Evolutionary conservation across 1,140 invertebrate genomes (phyloP).

Genomic region (Pemphigus obesinymphae): DNA sequence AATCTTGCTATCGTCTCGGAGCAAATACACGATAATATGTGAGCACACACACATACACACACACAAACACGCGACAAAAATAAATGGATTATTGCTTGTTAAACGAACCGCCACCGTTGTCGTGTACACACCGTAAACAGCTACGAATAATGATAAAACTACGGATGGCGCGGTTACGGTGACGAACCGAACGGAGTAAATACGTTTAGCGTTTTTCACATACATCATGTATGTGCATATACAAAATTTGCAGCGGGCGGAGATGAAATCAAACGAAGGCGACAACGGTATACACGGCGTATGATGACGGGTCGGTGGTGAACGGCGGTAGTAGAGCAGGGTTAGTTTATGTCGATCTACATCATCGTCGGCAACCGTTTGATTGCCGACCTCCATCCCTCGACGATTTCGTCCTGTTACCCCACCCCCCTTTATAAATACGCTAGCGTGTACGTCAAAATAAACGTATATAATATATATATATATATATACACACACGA

Average conservation of each 20-base stretch:
- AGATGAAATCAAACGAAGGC: slow-evolving; percentile 3
- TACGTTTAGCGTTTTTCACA: slow-evolving; percentile 1
- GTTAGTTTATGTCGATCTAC: slow-evolving; percentile 28
- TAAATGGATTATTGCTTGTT: slow-evolving; percentile 34
- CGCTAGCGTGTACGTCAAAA: background rate
- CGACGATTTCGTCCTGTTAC: background rate
- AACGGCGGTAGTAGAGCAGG: background rate
- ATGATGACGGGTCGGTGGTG: background rate
- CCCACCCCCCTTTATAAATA: background rate
- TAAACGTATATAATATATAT: too few species aligned
- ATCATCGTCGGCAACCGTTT: background rate
- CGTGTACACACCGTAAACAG: background rate
- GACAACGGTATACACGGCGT: background rate
- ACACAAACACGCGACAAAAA: background rate
- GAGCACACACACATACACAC: background rate
- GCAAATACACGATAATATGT: background rate
- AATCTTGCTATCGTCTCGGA: background rate
- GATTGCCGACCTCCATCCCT: background rate
- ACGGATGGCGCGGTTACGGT: background rate
- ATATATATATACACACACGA: background rate
- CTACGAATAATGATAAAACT: slow-evolving; percentile 23
- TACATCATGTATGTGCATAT: background rate
- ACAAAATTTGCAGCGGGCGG: background rate
- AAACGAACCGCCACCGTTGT: slow-evolving; percentile 26
- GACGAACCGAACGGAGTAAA: slow-evolving; percentile 23